Evolutionary conservation across 2,113 vertebrate genomes (phyloP).

Genomic region (Strix aluco): DNA sequence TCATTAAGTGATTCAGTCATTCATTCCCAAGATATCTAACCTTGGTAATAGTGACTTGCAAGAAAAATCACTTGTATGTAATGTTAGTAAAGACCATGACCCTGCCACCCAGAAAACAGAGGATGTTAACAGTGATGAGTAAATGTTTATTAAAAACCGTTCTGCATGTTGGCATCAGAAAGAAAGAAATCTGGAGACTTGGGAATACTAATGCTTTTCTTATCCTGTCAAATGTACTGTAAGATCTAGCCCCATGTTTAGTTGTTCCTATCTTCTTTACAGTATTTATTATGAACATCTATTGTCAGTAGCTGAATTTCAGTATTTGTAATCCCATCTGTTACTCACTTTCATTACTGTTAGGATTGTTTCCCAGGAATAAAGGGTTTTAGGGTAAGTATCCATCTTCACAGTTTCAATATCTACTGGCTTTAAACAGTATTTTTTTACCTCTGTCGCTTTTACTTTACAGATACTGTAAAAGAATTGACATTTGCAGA

Average conservation of each 20-base stretch:
- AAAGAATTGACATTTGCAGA: slow-evolving; percentile 6
- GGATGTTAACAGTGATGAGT: not conserved
- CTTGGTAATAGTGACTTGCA: not conserved
- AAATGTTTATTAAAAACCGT: not conserved
- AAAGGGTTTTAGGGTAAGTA: not conserved
- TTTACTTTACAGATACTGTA: not conserved
- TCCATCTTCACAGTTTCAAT: not conserved
- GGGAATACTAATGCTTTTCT: not conserved
- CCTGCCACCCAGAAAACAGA: not conserved
- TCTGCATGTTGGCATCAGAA: not conserved
- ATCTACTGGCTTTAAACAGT: not conserved
- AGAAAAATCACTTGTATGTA: not conserved
- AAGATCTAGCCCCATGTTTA: not conserved
- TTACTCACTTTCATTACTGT: not conserved
- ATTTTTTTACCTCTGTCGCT: slow-evolving; percentile 13
- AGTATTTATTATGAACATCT: not conserved
- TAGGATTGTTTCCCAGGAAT: not conserved
- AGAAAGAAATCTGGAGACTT: not conserved
- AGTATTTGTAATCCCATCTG: not conserved
- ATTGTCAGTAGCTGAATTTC: not conserved
- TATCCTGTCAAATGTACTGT: not conserved
- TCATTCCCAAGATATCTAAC: not conserved
- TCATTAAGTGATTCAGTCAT: not conserved
- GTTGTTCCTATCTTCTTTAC: not conserved
- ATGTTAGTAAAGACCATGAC: not conserved